Evolutionary conservation across 2,888 invertebrate species (phyloP).

Genomic region (Buathra laborator): DNA sequence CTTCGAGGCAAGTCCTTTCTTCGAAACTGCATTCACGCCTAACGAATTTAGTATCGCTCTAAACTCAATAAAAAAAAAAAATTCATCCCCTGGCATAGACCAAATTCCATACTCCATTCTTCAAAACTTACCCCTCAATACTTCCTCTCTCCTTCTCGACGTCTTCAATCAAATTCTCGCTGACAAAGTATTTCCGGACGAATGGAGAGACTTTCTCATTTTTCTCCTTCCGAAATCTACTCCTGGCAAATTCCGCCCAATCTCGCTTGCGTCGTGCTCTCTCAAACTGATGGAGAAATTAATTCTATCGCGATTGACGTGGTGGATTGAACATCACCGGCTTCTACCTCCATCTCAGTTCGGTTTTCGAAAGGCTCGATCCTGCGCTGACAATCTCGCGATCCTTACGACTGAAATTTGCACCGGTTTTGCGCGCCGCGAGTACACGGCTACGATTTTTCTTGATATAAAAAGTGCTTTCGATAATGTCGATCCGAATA

Average conservation of each 20-base stretch:
- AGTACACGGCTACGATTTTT: not conserved
- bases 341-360: conserved; percentile 12
- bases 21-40: too few relatives aligned
- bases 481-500: not conserved
- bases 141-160: not conserved
- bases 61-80: too few relatives aligned
- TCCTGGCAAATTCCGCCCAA: conserved; percentile 19
- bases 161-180: conserved; percentile 33
- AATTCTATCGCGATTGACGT: conserved; percentile 11
- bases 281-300: conserved; percentile 24
- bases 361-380: conserved; percentile 4
- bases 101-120: too few relatives aligned
- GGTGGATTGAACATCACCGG: conserved; percentile 39
- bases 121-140: too few relatives aligned
- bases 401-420: not conserved
- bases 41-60: too few relatives aligned
- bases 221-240: conserved; percentile 43
- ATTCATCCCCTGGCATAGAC: too few relatives aligned
- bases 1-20: too few relatives aligned
- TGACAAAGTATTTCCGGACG: not conserved
- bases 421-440: not conserved
- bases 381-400: not conserved
- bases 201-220: conserved; percentile 31
- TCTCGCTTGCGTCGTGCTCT: conserved; percentile 42
- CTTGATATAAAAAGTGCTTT: not conserved